These are phyloP conservation scores for Trachelus stipa DNA, from an alignment of 2,888 invertebrate genomes.

Conservation along the genomic window DNA sequence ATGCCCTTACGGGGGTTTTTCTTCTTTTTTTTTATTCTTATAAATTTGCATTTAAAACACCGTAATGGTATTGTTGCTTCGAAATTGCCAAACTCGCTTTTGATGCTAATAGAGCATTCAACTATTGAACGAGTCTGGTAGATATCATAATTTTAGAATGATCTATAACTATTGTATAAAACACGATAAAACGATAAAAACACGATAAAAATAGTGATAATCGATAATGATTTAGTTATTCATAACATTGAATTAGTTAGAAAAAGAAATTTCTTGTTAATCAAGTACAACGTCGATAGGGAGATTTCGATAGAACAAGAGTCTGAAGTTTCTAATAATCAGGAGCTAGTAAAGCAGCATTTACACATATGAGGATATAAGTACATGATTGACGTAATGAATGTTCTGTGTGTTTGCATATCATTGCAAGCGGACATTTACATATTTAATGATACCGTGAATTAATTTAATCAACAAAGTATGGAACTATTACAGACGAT, in stretches of 20 bases:
- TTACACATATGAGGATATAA: not conserved
- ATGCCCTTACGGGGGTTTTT: constrained; percentile 64
- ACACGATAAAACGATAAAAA: not conserved
- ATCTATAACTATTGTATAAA: not conserved
- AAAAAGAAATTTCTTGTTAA: not conserved
- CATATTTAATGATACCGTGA: not conserved
- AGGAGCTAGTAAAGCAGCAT: not conserved
- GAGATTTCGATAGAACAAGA: not conserved
- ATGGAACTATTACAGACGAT: not conserved
- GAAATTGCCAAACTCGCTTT: constrained; percentile 53
- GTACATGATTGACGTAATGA: not conserved
- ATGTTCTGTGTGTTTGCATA: not conserved
- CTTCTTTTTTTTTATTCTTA: constrained; percentile 42
- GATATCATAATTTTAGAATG: not conserved
- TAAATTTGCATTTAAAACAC: constrained; percentile 63
- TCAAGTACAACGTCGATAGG: not conserved
- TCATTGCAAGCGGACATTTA: not conserved
- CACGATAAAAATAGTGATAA: not conserved
- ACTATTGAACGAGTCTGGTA: constrained; percentile 13
- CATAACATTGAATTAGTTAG: not conserved
- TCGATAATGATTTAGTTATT: not conserved
- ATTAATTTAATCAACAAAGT: not conserved
- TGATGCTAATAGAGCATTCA: constrained; percentile 47
- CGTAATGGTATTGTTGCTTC: constrained; percentile 54
- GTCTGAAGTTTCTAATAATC: not conserved